phyloP scores from a whole-genome alignment of 2,113 vertebrate species.

The Sclerurus mexicanus region DNA sequence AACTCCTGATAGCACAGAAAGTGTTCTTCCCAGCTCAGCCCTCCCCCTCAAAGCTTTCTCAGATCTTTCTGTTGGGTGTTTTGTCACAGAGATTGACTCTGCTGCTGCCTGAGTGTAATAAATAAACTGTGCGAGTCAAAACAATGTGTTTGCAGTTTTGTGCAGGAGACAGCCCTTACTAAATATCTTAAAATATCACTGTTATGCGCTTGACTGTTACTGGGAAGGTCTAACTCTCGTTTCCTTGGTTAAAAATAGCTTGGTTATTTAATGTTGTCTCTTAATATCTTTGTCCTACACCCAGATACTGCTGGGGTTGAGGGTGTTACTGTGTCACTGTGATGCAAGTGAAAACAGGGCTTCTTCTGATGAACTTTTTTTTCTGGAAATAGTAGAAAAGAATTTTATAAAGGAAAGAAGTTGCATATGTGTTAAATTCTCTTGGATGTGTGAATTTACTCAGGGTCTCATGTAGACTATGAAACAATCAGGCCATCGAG shows the following conservation, averaged over 20 bases:
- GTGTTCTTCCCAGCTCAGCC: neutral
- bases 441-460: neutral
- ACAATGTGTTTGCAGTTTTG: neutral
- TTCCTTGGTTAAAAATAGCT: neutral
- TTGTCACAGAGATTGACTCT: neutral
- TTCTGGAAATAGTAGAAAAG: neutral
- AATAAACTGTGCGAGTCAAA: slow-evolving; percentile 13
- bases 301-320: neutral
- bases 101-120: neutral
- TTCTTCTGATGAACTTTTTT: neutral
- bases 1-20: neutral
- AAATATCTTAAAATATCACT: neutral
- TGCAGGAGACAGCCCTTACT: neutral
- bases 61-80: neutral
- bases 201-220: neutral
- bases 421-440: neutral
- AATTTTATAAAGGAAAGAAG: neutral
- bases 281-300: neutral
- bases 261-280: neutral
- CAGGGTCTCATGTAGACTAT: neutral
- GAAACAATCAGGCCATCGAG: neutral
- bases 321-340: neutral
- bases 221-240: neutral
- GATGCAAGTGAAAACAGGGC: neutral
- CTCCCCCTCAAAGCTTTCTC: neutral